phyloP scores from a whole-genome alignment of 2,888 invertebrate genomes.

The Himalopsyche tibetana region DNA sequence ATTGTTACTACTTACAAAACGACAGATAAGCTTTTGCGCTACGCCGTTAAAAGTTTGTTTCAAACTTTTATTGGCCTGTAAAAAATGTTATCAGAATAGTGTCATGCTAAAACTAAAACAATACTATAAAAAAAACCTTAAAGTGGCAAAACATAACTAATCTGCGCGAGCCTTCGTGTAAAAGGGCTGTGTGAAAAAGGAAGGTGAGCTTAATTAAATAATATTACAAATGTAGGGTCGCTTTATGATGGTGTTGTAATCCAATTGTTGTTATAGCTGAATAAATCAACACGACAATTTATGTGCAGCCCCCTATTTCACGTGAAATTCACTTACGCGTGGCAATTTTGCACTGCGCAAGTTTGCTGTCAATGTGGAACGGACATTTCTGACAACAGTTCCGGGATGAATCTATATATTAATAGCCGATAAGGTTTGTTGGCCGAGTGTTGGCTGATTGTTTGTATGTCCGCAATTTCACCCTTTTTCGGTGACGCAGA shows the following conservation, averaged over 20 bases:
- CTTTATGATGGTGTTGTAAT: not conserved
- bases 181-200: not conserved
- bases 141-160: conserved; percentile 11
- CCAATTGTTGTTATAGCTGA: conserved; percentile 4
- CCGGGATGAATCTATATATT: no score
- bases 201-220: not conserved
- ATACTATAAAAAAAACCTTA: conserved; percentile 6
- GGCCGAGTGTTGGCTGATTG: no score
- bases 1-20: no score
- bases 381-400: no score
- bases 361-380: no score
- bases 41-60: no score
- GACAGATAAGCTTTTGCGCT: no score
- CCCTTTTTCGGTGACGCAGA: no score
- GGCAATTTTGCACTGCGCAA: no score
- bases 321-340: not conserved
- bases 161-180: not conserved
- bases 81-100: not conserved
- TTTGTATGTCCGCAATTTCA: no score
- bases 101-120: not conserved
- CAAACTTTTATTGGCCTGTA: not conserved
- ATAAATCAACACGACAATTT: conserved; percentile 16
- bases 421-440: no score
- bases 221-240: not conserved
- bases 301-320: not conserved